A percentile compares a stretch with the other conserved stretches of the same genome.
These are phyloP conservation scores for Malthinus seriepunctatus DNA, from an alignment of 2,888 invertebrate species.

Conservation along the genomic window DNA sequence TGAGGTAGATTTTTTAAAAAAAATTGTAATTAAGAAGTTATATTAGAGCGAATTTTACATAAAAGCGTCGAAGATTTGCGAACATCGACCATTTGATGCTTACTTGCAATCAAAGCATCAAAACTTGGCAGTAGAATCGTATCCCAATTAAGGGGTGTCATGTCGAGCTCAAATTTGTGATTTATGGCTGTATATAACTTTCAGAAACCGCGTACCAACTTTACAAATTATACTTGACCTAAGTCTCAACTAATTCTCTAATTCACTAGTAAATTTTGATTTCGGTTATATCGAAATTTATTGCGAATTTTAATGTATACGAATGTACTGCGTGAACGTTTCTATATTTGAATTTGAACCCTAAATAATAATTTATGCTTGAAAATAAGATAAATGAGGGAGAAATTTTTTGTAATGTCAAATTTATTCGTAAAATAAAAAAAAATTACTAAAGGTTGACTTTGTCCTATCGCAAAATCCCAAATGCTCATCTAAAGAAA, in stretches of 20 bases:
- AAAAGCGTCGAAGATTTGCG: neutral
- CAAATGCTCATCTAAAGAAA: too few relatives aligned
- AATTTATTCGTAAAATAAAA: too few relatives aligned
- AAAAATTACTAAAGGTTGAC: too few relatives aligned
- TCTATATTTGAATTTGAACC: too few relatives aligned
- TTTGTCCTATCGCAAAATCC: too few relatives aligned
- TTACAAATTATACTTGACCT: conserved; percentile 16
- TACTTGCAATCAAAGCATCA: conserved; percentile 23
- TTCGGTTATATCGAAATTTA: neutral
- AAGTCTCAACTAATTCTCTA: conserved; percentile 24
- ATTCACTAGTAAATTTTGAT: conserved; percentile 21
- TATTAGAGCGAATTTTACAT: neutral
- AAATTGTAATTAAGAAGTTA: neutral
- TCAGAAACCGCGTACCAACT: conserved; percentile 6
- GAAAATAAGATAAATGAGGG: too few relatives aligned
- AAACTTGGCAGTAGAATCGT: conserved; percentile 30
- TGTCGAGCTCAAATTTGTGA: conserved; percentile 22
- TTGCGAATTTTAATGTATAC: too few relatives aligned
- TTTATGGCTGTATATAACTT: conserved; percentile 22
- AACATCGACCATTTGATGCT: neutral
- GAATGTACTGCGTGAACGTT: too few relatives aligned
- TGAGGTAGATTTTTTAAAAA: neutral
- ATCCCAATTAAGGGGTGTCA: conserved; percentile 30
- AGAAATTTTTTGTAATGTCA: too few relatives aligned
- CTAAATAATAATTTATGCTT: too few relatives aligned